Conservation (phyloP, 2,113 vertebrate species). For the Alexandromys fortis region DNA sequence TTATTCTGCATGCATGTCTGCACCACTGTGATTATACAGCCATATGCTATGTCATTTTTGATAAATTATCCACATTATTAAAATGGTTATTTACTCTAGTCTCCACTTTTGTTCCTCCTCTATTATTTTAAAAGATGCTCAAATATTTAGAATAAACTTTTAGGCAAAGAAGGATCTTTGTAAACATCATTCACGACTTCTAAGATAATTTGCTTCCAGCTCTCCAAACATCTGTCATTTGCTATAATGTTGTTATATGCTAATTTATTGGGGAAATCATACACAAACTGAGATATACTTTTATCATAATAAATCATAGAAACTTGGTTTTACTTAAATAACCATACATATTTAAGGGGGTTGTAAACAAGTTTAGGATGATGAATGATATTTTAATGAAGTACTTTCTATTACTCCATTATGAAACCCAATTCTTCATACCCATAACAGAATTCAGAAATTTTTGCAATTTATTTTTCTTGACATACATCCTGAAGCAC, state of each 20-base stretch:
- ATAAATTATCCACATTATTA: constrained; percentile 38
- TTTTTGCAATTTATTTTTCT: background rate
- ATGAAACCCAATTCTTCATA: background rate
- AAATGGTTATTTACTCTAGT: constrained; percentile 58
- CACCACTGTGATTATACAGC: background rate
- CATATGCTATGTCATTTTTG: constrained; percentile 39
- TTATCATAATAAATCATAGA: constrained; percentile 45
- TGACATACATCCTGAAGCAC: background rate
- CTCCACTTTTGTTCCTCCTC: background rate
- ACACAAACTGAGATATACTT: constrained; percentile 23
- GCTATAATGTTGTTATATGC: constrained; percentile 25
- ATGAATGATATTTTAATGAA: constrained; percentile 54
- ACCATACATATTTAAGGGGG: constrained; percentile 36
- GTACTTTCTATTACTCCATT: constrained; percentile 22
- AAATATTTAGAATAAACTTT: constrained; percentile 68
- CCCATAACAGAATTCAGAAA: background rate
- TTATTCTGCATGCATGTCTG: background rate
- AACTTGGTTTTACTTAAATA: constrained; percentile 45
- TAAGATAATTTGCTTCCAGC: constrained; percentile 49
- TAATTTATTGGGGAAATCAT: constrained; percentile 29
- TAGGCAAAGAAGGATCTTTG: constrained; percentile 52
- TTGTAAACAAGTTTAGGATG: constrained; percentile 48
- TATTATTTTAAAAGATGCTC: constrained; percentile 61
- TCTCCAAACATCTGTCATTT: constrained; percentile 64
- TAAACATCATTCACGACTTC: constrained; percentile 29